These are phyloP conservation scores for Aramus guarauna DNA, from an alignment of 2,113 vertebrate genomes.

Conservation along the genomic window DNA sequence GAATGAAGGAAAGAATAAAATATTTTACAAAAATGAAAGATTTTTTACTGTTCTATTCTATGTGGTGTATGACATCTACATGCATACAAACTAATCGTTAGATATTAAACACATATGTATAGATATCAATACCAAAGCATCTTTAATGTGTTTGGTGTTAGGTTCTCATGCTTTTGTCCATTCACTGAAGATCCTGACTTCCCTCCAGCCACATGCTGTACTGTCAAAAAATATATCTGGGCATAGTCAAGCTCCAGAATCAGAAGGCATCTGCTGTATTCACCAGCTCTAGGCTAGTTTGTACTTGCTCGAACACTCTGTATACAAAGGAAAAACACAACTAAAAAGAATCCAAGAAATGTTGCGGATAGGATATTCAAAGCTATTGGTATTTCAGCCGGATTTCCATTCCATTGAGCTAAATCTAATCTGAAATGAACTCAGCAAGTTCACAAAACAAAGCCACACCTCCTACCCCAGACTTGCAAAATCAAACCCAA, in stretches of 20 bases:
- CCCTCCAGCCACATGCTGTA: background rate
- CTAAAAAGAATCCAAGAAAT: background rate
- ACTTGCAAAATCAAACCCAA: background rate
- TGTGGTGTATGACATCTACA: background rate
- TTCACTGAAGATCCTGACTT: background rate
- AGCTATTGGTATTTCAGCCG: background rate
- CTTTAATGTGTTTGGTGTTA: background rate
- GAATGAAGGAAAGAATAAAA: constrained; percentile 14
- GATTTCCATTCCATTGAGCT: background rate
- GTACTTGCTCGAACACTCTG: background rate
- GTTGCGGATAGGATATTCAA: background rate
- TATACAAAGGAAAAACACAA: background rate
- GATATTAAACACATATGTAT: background rate
- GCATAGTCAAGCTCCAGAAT: background rate
- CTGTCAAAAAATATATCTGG: background rate
- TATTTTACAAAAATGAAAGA: background rate
- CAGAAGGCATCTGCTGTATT: background rate
- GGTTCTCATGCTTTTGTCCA: background rate
- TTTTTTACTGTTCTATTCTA: background rate
- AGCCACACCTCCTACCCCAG: background rate
- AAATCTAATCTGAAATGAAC: background rate
- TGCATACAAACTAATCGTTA: background rate
- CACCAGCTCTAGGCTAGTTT: background rate
- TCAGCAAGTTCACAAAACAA: background rate
- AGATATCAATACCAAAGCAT: background rate